Evolutionary conservation across 1,140 invertebrate species (phyloP), one percentile per base, ranked within the genome.

Genomic region (Marisa cornuarietis): DNA sequence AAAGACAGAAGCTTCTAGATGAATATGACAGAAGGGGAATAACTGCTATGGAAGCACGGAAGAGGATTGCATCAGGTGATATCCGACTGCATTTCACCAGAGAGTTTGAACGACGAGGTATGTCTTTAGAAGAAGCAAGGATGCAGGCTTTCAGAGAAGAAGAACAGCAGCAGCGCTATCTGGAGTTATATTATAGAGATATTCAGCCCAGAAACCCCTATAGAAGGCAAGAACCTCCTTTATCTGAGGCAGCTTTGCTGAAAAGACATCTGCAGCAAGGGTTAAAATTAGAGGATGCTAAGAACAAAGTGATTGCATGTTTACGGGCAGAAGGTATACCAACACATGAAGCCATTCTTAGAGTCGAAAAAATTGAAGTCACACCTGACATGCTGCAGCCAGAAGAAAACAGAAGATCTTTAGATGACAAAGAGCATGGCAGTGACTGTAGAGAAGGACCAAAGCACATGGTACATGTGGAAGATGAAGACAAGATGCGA

Each of bases 321-420:
- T 26, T 77, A 13, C 16, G 76, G 42, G 49, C 42, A 22, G 63
- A 77, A 63, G 76, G 76, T 16, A 51, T 77, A 63, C 65, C 76
- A 24, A 77, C 24, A 42, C 76, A 77, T 31, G 76, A 77, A 49
- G 76, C 76, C 65, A 77, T 77, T 20, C 11, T 77, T 49, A 63
- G 76, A 24, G 65, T 69, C 16, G 61, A 77, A 51, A 77, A 54
- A 6, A 77, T 77, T n/a, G 65, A 24, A 24, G 26, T 68, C 22
- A 68, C n/a, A 11, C n/a, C 22, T 24, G 65, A 68, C 22, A n/a
- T 68, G n/a, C 22, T 31, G n/a, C 22, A 16, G 65, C n/a, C 4
- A 18, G 65, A 68, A 31, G 65, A 68, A 68, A 68, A 31, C 65
- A 68, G 10, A 68, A 31, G 13, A n/a, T 13, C n/a, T 16, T n/a